Evolutionary conservation across 2,888 invertebrate species (phyloP).

Genomic region (Antitype chi): DNA sequence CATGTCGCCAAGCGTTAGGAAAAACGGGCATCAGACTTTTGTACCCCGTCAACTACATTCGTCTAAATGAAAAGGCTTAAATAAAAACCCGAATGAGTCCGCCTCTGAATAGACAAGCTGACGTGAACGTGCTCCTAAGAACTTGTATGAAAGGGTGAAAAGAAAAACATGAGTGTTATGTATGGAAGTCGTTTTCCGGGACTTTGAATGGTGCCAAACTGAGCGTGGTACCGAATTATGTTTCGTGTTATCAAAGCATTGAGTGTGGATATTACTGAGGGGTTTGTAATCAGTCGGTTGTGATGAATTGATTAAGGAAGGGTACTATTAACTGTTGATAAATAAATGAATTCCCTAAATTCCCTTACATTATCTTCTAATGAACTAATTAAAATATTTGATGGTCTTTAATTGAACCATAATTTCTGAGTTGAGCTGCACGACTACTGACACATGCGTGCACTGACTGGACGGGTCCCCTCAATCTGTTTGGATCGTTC

Average conservation of each 20-base stretch:
- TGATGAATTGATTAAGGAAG: constrained; percentile 7
- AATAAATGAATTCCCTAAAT: neutral
- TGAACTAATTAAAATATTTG: neutral
- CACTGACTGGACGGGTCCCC: too few relatives aligned
- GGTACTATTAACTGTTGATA: neutral
- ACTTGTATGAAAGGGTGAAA: constrained; percentile 52
- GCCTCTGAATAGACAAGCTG: constrained; percentile 67
- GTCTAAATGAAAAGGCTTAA: constrained; percentile 71
- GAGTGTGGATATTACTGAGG: constrained; percentile 19
- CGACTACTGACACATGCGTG: too few relatives aligned
- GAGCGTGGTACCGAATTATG: constrained; percentile 53
- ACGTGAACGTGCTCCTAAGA: constrained; percentile 64
- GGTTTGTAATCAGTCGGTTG: constrained; percentile 23
- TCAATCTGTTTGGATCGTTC: too few relatives aligned
- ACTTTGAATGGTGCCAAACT: constrained; percentile 59
- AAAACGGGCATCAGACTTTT: constrained; percentile 40
- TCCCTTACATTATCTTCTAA: neutral
- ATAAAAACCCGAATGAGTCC: constrained; percentile 66
- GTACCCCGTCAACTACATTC: constrained; percentile 63
- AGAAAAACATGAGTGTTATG: constrained; percentile 46
- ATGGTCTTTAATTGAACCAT: neutral
- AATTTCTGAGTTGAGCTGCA: too few relatives aligned
- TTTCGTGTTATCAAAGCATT: constrained; percentile 50
- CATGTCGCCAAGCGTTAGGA: neutral
- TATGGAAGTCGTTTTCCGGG: constrained; percentile 45